These are phyloP conservation scores for Pandemis heparana DNA, from an alignment of 2,888 invertebrate genomes.

Conservation along the genomic window DNA sequence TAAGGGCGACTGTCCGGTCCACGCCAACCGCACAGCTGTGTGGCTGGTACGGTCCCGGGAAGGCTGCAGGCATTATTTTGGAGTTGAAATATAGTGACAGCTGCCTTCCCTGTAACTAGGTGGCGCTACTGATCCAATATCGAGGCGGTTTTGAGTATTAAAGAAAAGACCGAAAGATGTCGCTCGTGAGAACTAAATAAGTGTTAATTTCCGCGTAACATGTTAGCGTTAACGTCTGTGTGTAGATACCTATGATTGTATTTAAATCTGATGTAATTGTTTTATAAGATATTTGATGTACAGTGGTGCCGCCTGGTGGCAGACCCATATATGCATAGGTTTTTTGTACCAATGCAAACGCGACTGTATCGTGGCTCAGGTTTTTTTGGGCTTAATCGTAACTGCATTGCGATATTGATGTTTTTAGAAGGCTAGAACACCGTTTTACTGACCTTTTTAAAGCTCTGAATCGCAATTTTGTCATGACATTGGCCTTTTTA, in stretches of 20 bases:
- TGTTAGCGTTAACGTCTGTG: neutral
- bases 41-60: neutral
- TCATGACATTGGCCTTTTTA: neutral
- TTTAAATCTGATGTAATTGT: neutral
- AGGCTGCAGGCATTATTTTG: slow-evolving; percentile 1
- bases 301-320: slow-evolving; percentile 8
- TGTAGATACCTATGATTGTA: neutral
- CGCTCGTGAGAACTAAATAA: neutral
- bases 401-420: neutral
- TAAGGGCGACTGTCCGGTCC: slow-evolving; percentile 18
- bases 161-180: neutral
- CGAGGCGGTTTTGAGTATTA: neutral
- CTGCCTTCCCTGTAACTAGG: neutral
- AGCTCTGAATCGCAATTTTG: neutral
- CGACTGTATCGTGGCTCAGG: neutral
- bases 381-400: neutral
- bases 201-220: neutral
- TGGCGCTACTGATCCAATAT: slow-evolving; percentile 4
- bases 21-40: neutral
- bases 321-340: too few relatives aligned
- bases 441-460: neutral
- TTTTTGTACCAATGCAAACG: neutral
- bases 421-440: too few relatives aligned
- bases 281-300: neutral
- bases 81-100: neutral